Base-by-base conservation (phyloP, 1,140 invertebrate species). In the Macrocentrus cingulum region DNA sequence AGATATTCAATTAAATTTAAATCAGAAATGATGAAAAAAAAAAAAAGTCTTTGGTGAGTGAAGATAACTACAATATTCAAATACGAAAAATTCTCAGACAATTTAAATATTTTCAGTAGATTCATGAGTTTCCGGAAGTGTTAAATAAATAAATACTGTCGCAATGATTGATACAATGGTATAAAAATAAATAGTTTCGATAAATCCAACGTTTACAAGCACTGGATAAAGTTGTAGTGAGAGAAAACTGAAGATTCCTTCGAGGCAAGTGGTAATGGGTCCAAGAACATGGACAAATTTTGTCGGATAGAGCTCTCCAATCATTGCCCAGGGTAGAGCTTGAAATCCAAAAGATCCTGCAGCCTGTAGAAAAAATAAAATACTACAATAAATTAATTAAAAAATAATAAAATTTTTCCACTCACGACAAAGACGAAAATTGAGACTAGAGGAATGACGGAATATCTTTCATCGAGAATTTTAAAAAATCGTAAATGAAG, bases 241-340 rank as follows among this genome's bases (percentile, higher is more conserved):
- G 1, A 39, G 18, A 25, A 61, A 64, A 22, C 60, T 54, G 11
- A 42, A 66, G 7, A 65, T 37, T 20, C 19, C 52, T 16, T 18
- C 20, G 1, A 68, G 19, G 20, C 52, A 61, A 6, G 54, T 60
- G 7, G 65, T 68, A 0, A 62, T 19, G 1, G 65, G 56, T 3
- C 49, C 60, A 2, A 69, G 25, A 44, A 63, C n/a, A 16, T 59
- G 60, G 9, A 67, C 36, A 29, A 56, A 61, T 45, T 52, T 61
- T 11, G 45, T 63, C 13, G 53, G 53, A 56, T 61, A 67, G n/a
- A 69, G n/a, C 59, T 67, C 64, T 5, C 48, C 59, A 44, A 64
- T 58, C 62, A 67, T 59, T 11, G 59, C 39, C 45, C 50, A 64
- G 2, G 64, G 65, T 4, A 67, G 6, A 11, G 53, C 29, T 4